phyloP scores from a whole-genome alignment of 2,888 invertebrate genomes.

The Deilephila porcellus region DNA sequence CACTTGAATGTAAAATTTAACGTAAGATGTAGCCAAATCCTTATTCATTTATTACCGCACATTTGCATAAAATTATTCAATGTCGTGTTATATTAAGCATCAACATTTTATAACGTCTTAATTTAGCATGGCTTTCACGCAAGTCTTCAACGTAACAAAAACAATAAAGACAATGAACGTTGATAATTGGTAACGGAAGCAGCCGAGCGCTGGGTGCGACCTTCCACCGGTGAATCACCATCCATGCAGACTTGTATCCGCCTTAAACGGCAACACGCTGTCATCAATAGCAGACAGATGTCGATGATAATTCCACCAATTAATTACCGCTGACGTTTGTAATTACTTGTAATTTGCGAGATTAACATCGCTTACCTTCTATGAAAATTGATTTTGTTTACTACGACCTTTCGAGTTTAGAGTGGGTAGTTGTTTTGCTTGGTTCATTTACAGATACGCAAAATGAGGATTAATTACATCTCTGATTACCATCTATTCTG shows the following conservation, averaged over 20 bases:
- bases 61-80: not conserved
- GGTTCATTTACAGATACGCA: not conserved
- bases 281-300: not conserved
- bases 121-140: not conserved
- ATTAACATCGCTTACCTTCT: slow-evolving; percentile 9
- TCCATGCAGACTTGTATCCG: slow-evolving; percentile 32
- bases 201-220: slow-evolving; percentile 39
- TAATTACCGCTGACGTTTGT: slow-evolving; percentile 13
- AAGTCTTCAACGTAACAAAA: slow-evolving; percentile 2
- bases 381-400: slow-evolving; percentile 20
- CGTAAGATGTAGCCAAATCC: not conserved
- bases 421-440: not conserved
- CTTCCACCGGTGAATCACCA: slow-evolving; percentile 45
- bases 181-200: slow-evolving; percentile 38
- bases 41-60: not conserved
- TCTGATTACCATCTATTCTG: not conserved
- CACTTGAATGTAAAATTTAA: not conserved
- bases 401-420: not conserved
- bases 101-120: slow-evolving; percentile 11
- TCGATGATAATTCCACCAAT: slow-evolving; percentile 7
- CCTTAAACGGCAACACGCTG: slow-evolving; percentile 39
- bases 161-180: slow-evolving; percentile 22
- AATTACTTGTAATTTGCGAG: slow-evolving; percentile 13
- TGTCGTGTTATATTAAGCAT: not conserved
- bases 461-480: not conserved